Evolutionary conservation across 2,888 invertebrate genomes (phyloP).

Genomic region (Noctua janthe): DNA sequence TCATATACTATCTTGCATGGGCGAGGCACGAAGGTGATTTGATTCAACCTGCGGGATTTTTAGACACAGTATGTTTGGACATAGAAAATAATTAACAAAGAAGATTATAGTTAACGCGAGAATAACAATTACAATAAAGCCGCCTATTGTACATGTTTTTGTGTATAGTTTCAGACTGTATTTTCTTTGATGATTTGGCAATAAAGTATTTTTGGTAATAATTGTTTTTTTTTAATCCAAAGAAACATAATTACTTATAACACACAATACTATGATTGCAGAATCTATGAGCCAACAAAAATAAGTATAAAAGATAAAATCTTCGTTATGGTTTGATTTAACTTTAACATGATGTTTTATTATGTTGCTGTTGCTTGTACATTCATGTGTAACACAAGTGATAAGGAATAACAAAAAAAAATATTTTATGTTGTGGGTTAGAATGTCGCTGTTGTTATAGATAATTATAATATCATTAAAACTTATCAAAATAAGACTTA

Average conservation of each 20-base stretch:
- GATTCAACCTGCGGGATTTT: constrained; percentile 20
- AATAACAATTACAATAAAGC: not conserved
- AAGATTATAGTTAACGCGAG: not conserved
- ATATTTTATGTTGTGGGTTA: not conserved
- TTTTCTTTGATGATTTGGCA: too few relatives aligned
- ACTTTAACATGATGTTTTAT: too few relatives aligned
- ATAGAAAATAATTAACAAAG: constrained; percentile 3
- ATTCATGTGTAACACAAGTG: not conserved
- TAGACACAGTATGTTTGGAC: constrained; percentile 4
- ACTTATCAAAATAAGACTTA: too few relatives aligned
- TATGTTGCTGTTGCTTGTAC: too few relatives aligned
- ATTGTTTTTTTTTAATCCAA: constrained; percentile 13
- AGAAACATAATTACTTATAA: constrained; percentile 10
- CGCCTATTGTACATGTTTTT: constrained; percentile 7
- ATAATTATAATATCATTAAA: too few relatives aligned
- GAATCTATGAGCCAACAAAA: too few relatives aligned
- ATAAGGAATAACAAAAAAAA: too few relatives aligned
- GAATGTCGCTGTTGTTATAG: not conserved
- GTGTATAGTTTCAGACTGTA: not conserved
- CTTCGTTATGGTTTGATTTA: too few relatives aligned
- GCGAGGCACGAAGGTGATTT: constrained; percentile 24
- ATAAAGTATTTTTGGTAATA: not conserved
- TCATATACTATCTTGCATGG: constrained; percentile 33
- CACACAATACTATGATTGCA: constrained; percentile 3
- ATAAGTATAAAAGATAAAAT: too few relatives aligned